Percentiles rank a stretch among this genome's conserved stretches.
Evolutionary conservation across 2,888 invertebrate species (phyloP).

Genomic region (Myathropa florea): DNA sequence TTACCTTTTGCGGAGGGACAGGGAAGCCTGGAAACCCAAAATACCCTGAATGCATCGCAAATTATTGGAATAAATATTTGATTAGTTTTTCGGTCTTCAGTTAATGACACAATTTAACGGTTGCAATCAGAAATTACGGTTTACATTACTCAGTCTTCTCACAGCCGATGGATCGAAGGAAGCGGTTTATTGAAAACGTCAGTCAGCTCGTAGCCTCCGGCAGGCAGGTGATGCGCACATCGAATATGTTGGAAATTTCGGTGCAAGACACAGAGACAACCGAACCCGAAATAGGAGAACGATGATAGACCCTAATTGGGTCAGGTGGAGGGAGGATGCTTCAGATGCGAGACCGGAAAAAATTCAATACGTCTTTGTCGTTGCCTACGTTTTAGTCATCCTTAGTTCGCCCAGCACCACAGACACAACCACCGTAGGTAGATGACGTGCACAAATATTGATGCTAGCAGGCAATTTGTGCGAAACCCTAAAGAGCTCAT

Average conservation of each 20-base stretch:
- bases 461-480: constrained; percentile 33
- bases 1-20: not conserved
- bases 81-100: constrained; percentile 11
- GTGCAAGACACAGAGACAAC: constrained; percentile 15
- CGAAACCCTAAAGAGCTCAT: constrained; percentile 26
- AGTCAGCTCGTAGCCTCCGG: constrained; percentile 48
- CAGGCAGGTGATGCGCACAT: constrained; percentile 34
- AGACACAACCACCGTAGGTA: constrained; percentile 25
- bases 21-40: not conserved
- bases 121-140: constrained; percentile 38
- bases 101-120: constrained; percentile 35
- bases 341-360: constrained; percentile 31
- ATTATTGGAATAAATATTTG: constrained; percentile 41
- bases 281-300: constrained; percentile 19
- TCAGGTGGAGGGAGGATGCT: constrained; percentile 55
- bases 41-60: constrained; percentile 12
- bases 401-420: not conserved
- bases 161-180: constrained; percentile 9
- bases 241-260: constrained; percentile 18
- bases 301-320: constrained; percentile 50
- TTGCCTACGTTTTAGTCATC: not conserved
- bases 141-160: constrained; percentile 51
- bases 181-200: constrained; percentile 45
- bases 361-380: constrained; percentile 19
- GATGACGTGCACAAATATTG: constrained; percentile 66